Conservation (phyloP, 2,113 vertebrate genomes). For the Cnemophilus loriae region DNA sequence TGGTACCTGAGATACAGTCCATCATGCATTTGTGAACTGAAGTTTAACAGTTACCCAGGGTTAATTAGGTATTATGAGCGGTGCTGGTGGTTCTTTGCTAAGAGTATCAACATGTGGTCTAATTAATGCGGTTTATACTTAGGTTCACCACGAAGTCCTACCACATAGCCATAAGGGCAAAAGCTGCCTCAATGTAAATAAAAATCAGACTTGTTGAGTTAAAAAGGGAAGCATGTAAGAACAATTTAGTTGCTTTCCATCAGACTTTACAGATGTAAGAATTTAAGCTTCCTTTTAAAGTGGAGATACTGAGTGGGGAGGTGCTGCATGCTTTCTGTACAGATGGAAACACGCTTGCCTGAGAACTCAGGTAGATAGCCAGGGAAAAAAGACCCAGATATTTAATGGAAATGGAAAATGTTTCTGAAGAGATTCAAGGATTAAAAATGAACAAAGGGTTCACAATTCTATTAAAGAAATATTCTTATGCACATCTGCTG, state of each 20-base stretch:
- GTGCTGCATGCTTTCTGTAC: not conserved
- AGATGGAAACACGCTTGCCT: not conserved
- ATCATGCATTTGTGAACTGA: not conserved
- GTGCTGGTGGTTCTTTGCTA: not conserved
- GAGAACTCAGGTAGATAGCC: not conserved
- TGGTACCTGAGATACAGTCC: not conserved
- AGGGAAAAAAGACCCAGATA: not conserved
- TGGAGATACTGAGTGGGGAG: not conserved
- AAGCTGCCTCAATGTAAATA: not conserved
- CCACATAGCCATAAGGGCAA: not conserved
- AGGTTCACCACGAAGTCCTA: not conserved
- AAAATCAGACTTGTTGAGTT: not conserved
- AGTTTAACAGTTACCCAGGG: not conserved
- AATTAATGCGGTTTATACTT: not conserved
- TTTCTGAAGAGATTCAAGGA: not conserved
- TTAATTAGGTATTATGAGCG: rapidly evolving
- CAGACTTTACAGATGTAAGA: not conserved
- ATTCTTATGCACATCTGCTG: not conserved
- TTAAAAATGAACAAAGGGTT: not conserved
- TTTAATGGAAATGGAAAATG: not conserved
- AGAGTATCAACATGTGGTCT: not conserved
- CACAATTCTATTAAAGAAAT: not conserved
- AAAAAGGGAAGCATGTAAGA: not conserved
- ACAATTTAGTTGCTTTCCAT: not conserved
- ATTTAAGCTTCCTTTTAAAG: not conserved